Conservation (phyloP, 2,888 invertebrate genomes). For the Megamerina dolium region DNA sequence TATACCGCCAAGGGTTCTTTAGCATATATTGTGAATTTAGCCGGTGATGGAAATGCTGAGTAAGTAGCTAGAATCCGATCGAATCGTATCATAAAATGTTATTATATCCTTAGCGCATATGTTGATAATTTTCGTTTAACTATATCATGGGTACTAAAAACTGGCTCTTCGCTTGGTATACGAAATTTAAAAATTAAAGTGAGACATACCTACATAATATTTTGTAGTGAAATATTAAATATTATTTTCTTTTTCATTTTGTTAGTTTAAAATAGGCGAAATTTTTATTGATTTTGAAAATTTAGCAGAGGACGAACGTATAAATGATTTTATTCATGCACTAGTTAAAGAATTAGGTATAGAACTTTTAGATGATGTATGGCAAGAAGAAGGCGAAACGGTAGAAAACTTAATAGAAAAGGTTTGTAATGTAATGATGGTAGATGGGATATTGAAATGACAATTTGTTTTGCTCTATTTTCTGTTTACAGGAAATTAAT, state of each 20-base stretch:
- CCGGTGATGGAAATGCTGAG: slow-evolving; percentile 38
- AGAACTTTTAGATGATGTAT: slow-evolving; percentile 38
- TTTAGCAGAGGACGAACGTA: slow-evolving; percentile 36
- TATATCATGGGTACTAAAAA: slow-evolving; percentile 30
- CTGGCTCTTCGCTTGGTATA: slow-evolving; percentile 25
- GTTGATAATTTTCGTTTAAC: slow-evolving; percentile 25
- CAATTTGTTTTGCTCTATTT: neutral
- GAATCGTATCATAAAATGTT: neutral
- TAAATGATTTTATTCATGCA: slow-evolving; percentile 36
- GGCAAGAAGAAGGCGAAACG: slow-evolving; percentile 28
- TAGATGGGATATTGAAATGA: neutral
- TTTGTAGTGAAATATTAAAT: no score
- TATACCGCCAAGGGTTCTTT: slow-evolving; percentile 42
- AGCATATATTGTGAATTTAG: slow-evolving; percentile 34
- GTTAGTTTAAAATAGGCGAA: slow-evolving; percentile 27
- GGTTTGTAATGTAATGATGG: slow-evolving; percentile 25
- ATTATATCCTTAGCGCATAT: slow-evolving; percentile 21
- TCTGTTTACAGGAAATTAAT: slow-evolving; percentile 31
- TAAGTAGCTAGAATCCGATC: slow-evolving; percentile 21
- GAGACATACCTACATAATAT: slow-evolving; percentile 1
- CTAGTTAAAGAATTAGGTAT: slow-evolving; percentile 39
- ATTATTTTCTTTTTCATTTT: neutral
- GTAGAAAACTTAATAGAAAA: slow-evolving; percentile 26
- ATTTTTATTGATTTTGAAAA: slow-evolving; percentile 32
- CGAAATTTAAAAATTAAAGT: slow-evolving; percentile 31